phyloP scores from a whole-genome alignment of 1,140 invertebrate species.

The Hydropsyche tenuis region DNA sequence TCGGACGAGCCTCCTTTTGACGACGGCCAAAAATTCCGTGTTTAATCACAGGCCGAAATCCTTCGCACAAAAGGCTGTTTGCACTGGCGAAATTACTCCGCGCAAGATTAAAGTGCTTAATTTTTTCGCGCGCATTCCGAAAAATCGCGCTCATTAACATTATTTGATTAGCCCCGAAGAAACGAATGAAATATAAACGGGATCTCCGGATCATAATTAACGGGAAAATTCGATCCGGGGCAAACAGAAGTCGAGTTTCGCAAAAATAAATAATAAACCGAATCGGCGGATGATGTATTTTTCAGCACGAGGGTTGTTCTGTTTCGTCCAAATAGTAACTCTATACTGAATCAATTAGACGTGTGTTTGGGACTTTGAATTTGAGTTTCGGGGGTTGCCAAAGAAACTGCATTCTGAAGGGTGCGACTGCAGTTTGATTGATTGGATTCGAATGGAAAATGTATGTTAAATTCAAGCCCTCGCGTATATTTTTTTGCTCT shows the following conservation, averaged over 20 bases:
- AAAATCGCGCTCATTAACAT: conserved; percentile 36
- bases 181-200: background rate
- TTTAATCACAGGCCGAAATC: conserved; percentile 43
- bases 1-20: conserved; percentile 43
- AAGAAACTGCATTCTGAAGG: conserved; percentile 29
- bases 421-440: conserved; percentile 30
- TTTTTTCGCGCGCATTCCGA: background rate
- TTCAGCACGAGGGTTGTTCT: background rate
- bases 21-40: conserved; percentile 35
- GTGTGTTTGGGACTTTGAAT: conserved; percentile 7
- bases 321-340: conserved; percentile 22
- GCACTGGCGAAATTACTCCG: conserved; percentile 43
- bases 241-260: background rate
- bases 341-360: conserved; percentile 36
- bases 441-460: conserved; percentile 33
- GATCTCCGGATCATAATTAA: background rate
- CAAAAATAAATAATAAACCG: no score
- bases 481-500: background rate
- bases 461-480: conserved; percentile 9
- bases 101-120: conserved; percentile 45
- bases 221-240: background rate
- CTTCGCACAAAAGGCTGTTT: conserved; percentile 48
- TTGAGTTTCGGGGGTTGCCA: conserved; percentile 29
- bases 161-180: conserved; percentile 25
- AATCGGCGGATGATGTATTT: conserved; percentile 3